Conservation (phyloP, 2,797 vertebrate species). For the Cuniculus paca region DNA sequence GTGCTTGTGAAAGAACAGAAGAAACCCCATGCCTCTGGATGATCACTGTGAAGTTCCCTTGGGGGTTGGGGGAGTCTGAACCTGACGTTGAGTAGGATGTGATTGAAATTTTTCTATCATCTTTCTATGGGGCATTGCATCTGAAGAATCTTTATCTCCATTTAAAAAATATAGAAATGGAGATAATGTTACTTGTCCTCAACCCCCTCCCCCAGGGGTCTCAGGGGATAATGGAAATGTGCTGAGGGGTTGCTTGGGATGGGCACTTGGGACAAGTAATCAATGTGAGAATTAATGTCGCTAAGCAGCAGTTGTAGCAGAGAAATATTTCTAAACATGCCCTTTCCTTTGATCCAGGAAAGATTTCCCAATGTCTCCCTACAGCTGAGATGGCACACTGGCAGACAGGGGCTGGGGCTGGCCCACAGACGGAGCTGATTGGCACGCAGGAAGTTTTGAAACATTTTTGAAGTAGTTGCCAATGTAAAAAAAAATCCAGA, state of each 20-base stretch:
- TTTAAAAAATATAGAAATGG: background rate
- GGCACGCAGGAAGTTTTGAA: background rate
- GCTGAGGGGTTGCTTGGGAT: background rate
- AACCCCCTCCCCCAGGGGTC: background rate
- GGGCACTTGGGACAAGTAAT: conserved; percentile 8
- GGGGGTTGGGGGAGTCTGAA: too few species aligned
- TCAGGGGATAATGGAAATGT: background rate
- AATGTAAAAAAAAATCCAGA: conserved; percentile 38
- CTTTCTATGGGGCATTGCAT: background rate
- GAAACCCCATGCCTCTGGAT: background rate
- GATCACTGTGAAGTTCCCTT: background rate
- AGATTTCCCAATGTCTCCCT: background rate
- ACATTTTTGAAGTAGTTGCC: conserved; percentile 42
- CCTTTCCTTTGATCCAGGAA: background rate
- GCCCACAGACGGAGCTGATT: background rate
- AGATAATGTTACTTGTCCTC: background rate
- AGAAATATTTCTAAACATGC: conserved; percentile 32
- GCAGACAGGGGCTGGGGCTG: background rate
- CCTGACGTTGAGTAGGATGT: background rate
- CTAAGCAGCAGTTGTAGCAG: background rate
- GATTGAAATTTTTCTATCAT: background rate
- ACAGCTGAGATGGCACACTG: background rate
- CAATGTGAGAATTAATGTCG: background rate
- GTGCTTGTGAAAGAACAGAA: background rate
- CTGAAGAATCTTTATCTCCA: background rate